phyloP scores from a whole-genome alignment of 2,888 invertebrate genomes.

The Aphodius sticticus region DNA sequence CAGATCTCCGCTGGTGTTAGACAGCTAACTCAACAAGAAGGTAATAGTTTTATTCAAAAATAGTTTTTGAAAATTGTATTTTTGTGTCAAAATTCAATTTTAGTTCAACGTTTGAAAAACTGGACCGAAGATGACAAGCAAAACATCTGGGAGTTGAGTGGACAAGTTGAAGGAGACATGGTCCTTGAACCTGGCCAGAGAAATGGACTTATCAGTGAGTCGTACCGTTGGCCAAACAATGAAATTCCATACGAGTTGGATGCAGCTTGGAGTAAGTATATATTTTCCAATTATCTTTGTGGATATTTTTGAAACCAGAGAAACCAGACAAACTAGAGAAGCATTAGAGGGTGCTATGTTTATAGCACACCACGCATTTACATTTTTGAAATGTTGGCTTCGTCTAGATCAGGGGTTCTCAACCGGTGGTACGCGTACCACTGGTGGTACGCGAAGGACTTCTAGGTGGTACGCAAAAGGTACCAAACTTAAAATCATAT shows the following conservation, averaged over 20 bases:
- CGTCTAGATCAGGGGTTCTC: no score
- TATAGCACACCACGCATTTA: no score
- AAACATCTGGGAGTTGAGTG: conserved; percentile 43
- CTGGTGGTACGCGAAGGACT: no score
- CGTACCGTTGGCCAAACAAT: conserved; percentile 34
- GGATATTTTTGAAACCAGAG: conserved; percentile 4
- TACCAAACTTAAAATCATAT: no score
- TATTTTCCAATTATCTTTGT: neutral
- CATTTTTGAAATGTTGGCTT: no score
- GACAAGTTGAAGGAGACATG: conserved; percentile 42
- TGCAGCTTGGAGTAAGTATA: conserved; percentile 30
- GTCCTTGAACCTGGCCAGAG: conserved; percentile 31
- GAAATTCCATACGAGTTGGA: conserved; percentile 38
- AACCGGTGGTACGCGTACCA: no score
- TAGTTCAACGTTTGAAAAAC: conserved; percentile 28
- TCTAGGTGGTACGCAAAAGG: no score
- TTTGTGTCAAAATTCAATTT: conserved; percentile 5
- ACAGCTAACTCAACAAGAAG: conserved; percentile 17
- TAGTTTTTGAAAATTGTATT: conserved; percentile 1
- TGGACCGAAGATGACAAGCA: conserved; percentile 39
- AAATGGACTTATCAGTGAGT: conserved; percentile 35
- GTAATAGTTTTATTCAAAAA: neutral
- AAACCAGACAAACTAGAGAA: no score
- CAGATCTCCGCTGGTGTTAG: neutral
- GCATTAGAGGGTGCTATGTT: no score